Base-by-base conservation (phyloP, 92 coral and sea anemone species). In the Plumapathes pennacea region DNA sequence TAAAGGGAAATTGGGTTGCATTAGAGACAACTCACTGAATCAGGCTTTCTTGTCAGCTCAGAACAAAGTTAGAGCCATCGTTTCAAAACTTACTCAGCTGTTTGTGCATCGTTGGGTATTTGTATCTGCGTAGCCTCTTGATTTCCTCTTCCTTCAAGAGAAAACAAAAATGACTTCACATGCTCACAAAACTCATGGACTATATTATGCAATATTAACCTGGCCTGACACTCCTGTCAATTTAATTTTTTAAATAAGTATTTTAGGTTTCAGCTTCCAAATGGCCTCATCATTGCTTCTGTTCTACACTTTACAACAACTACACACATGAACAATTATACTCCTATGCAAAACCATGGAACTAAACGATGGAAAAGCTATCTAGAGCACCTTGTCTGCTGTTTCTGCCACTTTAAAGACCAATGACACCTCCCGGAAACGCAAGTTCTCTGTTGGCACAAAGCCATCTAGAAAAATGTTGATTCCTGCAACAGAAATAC, bases 321-420 rank as follows among this genome's bases (percentile, higher is more conserved):
- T n/a, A n/a, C n/a, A n/a, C n/a, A n/a, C n/a, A n/a, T n/a, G n/a
- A n/a, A n/a, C n/a, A n/a, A n/a, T n/a, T n/a, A n/a, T n/a, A n/a
- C n/a, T n/a, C n/a, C n/a, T n/a, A n/a, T n/a, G n/a, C n/a, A n/a
- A n/a, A n/a, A n/a, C n/a, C 14, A 4, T 26, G 32, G 18, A 53
- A 41, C 6, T 10, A 25, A 49, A 15, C 19, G 22, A 50, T 25
- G 22, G 46, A 14, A n/a, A 32, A 56, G 1, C 5, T 1, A 15
- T 25, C 28, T 31, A 14, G 15, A 64, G 27, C 32, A 90, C 97
- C 97, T 92, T 92, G 52, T 84, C 98, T 17, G 98, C 98, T 18
- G 98, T 92, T 70, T 88, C 98, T 14, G 98, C 90, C 46, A 92
- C 98, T 81, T 92, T 92, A 47, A 92, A 92, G 5, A 86, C 90